phyloP scores from a whole-genome alignment of 2,797 vertebrate genomes.

The Crocodylus rhombifer region DNA sequence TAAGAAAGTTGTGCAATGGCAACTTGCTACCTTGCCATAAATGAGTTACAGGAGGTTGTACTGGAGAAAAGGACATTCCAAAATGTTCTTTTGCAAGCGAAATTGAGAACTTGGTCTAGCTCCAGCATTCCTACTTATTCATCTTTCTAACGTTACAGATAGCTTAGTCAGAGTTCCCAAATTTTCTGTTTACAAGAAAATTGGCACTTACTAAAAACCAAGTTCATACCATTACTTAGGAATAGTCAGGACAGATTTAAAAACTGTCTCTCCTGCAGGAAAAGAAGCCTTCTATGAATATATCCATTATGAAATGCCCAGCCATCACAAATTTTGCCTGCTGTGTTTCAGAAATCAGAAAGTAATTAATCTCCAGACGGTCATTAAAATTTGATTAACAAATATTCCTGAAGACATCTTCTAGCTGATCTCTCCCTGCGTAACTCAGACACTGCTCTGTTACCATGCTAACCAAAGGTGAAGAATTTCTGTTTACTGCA shows the following conservation, averaged over 20 bases:
- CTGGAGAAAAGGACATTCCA: background rate
- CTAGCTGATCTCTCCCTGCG: constrained; percentile 44
- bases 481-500: constrained; percentile 56
- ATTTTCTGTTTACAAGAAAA: constrained; percentile 5
- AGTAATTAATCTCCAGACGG: constrained; percentile 46
- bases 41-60: background rate
- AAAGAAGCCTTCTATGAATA: background rate
- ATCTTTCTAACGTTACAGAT: constrained; percentile 15
- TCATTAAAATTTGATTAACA: constrained; percentile 58
- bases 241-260: background rate
- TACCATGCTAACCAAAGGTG: constrained; percentile 61
- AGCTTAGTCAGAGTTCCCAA: constrained; percentile 1
- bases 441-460: constrained; percentile 65
- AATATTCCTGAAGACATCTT: constrained; percentile 40
- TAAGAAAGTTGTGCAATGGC: background rate
- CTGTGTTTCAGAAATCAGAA: background rate
- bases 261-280: background rate
- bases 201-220: background rate
- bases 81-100: background rate
- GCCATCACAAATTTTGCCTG: background rate
- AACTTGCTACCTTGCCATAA: constrained; percentile 12
- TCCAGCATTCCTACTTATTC: background rate
- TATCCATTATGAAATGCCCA: constrained; percentile 13
- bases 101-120: background rate
- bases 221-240: background rate